Conservation (phyloP, 2,113 vertebrate genomes). For the Fregata magnificens region DNA sequence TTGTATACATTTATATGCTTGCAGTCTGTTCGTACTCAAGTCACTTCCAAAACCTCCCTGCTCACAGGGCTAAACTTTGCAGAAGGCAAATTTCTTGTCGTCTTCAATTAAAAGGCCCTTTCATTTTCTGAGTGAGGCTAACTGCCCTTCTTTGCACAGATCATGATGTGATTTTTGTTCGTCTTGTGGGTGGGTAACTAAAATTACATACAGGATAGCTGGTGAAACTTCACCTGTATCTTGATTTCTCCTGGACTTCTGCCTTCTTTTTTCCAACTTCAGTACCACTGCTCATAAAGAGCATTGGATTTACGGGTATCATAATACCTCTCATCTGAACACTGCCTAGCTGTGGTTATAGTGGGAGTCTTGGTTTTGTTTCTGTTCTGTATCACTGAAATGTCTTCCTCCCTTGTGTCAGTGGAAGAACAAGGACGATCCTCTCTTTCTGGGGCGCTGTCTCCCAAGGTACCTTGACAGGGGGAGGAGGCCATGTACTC, state of each 20-base stretch:
- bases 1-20: neutral
- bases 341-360: neutral
- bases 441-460: neutral
- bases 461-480: neutral
- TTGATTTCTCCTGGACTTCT: neutral
- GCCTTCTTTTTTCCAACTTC: neutral
- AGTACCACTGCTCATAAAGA: neutral
- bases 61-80: neutral
- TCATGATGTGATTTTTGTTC: neutral
- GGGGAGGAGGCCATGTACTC: neutral
- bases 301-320: neutral
- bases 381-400: neutral
- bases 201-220: neutral
- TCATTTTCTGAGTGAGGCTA: neutral
- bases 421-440: neutral
- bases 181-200: neutral
- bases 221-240: neutral
- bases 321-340: neutral
- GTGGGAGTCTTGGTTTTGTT: neutral
- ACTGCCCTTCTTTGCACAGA: neutral
- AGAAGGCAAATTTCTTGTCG: neutral
- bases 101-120: neutral
- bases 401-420: neutral
- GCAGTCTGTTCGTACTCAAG: fast-evolving
- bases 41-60: neutral